Evolutionary conservation across 2,888 invertebrate species (phyloP).

Genomic region (Dasypolia templi): DNA sequence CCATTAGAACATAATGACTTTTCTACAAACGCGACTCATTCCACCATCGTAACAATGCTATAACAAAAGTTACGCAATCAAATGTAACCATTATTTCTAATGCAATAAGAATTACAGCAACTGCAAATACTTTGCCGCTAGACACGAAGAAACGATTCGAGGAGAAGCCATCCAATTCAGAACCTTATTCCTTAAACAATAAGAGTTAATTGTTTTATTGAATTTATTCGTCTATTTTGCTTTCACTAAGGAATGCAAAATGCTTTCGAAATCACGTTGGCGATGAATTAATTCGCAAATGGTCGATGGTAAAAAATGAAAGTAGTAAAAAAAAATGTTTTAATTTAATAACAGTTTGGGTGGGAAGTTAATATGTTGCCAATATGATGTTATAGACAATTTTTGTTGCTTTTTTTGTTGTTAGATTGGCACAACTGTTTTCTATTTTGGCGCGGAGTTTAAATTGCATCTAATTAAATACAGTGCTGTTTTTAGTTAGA

Average conservation of each 20-base stretch:
- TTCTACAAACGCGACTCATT: conserved; percentile 30
- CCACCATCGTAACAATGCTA: conserved; percentile 34
- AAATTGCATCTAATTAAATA: too few species aligned
- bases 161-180: conserved; percentile 37
- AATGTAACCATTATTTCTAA: conserved; percentile 62
- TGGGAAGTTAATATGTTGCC: conserved; percentile 4
- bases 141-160: conserved; percentile 40
- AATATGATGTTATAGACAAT: conserved; percentile 27
- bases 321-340: conserved; percentile 63
- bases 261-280: conserved; percentile 72
- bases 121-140: conserved; percentile 48
- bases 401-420: too few species aligned
- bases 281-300: conserved; percentile 68
- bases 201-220: conserved; percentile 30
- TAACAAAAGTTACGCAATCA: conserved; percentile 45
- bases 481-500: too few species aligned
- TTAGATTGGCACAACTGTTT: too few species aligned
- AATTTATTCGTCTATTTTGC: conserved; percentile 72
- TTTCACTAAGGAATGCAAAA: conserved; percentile 75
- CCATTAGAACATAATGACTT: conserved; percentile 48
- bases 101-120: conserved; percentile 60
- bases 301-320: conserved; percentile 68
- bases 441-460: too few species aligned
- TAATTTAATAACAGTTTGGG: conserved; percentile 37
- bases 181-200: conserved; percentile 27